A percentile compares a stretch with the other conserved stretches of the same genome.
These are phyloP conservation scores for Neoniphon sammara DNA, from an alignment of 2,797 vertebrate genomes.

Conservation along the genomic window DNA sequence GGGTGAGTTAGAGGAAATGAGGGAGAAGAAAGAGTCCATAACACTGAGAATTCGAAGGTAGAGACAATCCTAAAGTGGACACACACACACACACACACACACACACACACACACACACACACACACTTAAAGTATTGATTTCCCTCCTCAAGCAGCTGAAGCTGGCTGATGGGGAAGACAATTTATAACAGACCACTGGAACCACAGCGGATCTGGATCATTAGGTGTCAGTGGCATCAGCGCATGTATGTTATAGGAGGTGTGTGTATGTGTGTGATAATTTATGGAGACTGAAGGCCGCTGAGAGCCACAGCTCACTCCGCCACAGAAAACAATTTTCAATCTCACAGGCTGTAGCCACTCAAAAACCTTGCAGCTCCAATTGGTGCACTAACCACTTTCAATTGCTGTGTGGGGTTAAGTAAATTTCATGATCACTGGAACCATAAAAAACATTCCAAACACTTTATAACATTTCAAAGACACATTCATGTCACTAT, in stretches of 20 bases:
- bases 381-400: neutral
- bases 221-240: neutral
- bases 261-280: neutral
- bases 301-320: neutral
- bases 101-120: neutral
- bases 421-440: neutral
- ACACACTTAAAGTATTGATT: neutral
- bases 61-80: neutral
- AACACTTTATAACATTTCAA: neutral
- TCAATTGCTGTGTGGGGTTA: neutral
- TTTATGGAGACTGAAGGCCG: neutral
- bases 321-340: neutral
- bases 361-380: neutral
- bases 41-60: neutral
- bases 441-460: neutral
- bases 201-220: neutral
- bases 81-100: neutral
- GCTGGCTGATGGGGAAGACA: slow-evolving; percentile 1
- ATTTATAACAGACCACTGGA: slow-evolving; percentile 1
- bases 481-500: neutral
- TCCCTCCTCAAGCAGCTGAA: neutral
- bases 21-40: neutral
- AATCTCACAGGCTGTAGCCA: neutral
- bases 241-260: neutral
- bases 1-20: neutral